These are phyloP conservation scores for Cnemophilus loriae DNA, from an alignment of 2,113 vertebrate genomes.

Conservation along the genomic window DNA sequence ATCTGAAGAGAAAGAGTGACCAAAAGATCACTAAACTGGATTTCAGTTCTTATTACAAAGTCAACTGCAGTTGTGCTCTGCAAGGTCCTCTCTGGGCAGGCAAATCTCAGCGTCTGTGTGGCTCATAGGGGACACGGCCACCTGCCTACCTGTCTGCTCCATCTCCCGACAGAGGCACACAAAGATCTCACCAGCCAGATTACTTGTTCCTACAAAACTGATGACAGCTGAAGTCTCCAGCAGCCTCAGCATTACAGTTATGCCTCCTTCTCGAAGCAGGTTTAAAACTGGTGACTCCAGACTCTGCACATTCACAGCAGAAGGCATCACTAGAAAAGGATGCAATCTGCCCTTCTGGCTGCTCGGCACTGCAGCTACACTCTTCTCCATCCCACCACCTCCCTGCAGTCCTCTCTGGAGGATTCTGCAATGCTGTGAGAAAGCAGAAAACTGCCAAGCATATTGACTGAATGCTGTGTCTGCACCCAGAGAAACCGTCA, in stretches of 20 bases:
- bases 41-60: background rate
- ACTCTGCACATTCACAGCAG: background rate
- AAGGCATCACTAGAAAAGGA: background rate
- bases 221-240: background rate
- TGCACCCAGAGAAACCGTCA: background rate
- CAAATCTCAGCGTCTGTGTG: background rate
- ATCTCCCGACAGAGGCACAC: accelerated
- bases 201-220: background rate
- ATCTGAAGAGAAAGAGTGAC: background rate
- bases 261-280: background rate
- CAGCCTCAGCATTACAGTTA: background rate
- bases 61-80: background rate
- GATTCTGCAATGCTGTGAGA: background rate
- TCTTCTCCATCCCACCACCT: no score
- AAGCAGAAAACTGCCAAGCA: background rate
- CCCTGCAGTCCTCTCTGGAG: background rate
- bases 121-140: background rate
- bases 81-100: background rate
- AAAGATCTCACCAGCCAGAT: background rate
- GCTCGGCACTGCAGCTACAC: background rate
- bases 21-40: background rate
- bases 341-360: background rate
- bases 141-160: background rate
- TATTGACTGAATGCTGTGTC: background rate
- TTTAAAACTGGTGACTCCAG: background rate